These are phyloP conservation scores for Trachemys scripta DNA, from an alignment of 2,113 vertebrate species.

Conservation along the genomic window DNA sequence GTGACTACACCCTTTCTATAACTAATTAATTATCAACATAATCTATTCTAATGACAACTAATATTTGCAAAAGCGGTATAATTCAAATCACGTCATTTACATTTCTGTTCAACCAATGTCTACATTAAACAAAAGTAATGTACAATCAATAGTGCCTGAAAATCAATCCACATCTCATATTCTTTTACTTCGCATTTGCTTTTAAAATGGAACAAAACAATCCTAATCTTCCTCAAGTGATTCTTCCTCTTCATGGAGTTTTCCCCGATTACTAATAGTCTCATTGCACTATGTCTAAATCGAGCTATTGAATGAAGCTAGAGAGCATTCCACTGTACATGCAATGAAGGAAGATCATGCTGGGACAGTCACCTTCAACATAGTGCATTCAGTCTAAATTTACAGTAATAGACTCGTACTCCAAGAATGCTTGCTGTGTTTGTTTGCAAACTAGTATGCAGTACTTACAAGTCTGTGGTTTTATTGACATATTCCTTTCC, in stretches of 20 bases:
- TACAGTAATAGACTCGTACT: conserved; percentile 83
- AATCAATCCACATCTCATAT: conserved; percentile 47
- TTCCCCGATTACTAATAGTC: conserved; percentile 42
- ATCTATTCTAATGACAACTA: conserved; percentile 70
- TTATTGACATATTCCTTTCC: conserved; percentile 87
- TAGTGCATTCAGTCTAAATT: conserved; percentile 78
- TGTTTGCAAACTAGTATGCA: conserved; percentile 87
- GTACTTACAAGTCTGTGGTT: conserved; percentile 87
- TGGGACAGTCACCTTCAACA: conserved; percentile 80
- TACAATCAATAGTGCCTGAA: conserved; percentile 25
- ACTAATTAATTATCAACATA: conserved; percentile 76
- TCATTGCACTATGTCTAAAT: conserved; percentile 43
- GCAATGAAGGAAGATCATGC: conserved; percentile 74
- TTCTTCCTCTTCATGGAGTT: conserved; percentile 19
- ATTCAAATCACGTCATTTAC: conserved; percentile 69
- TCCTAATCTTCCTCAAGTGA: conserved; percentile 41
- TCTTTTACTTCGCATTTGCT: conserved; percentile 28
- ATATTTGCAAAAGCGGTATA: conserved; percentile 65
- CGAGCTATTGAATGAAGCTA: conserved; percentile 47
- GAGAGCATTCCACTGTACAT: conserved; percentile 53
- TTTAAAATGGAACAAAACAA: conserved; percentile 51
- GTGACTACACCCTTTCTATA: conserved; percentile 60
- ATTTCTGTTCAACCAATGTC: conserved; percentile 68
- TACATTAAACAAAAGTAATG: conserved; percentile 61
- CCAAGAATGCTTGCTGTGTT: conserved; percentile 83